These are phyloP conservation scores for Diorhabda elongata DNA, from an alignment of 1,140 invertebrate species.

Conservation along the genomic window DNA sequence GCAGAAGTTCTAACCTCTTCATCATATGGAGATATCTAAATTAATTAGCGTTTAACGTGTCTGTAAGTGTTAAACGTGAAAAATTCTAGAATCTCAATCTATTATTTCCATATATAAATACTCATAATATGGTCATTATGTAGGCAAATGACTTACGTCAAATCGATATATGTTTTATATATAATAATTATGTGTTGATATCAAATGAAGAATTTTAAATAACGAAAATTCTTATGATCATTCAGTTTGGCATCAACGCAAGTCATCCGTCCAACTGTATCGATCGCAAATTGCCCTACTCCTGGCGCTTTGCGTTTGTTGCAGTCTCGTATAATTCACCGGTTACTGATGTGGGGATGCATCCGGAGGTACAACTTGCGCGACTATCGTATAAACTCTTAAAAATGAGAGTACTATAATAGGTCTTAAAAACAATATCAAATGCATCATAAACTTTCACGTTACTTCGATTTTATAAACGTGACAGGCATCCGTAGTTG, in stretches of 20 bases:
- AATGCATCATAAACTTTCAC: constrained; percentile 23
- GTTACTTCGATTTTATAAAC: constrained; percentile 22
- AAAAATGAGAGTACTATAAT: constrained; percentile 13
- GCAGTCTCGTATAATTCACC: constrained; percentile 8
- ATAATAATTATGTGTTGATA: too few species aligned
- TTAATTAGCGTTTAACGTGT: too few species aligned
- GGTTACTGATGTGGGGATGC: constrained; percentile 7
- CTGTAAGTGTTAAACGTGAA: too few species aligned
- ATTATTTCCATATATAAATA: too few species aligned
- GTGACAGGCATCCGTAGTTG: constrained; percentile 31
- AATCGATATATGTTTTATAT: too few species aligned
- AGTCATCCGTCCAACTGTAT: constrained; percentile 10
- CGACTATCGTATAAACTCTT: background rate
- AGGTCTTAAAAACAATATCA: constrained; percentile 17
- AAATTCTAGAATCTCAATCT: too few species aligned
- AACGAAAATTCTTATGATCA: background rate
- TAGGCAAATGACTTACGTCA: too few species aligned
- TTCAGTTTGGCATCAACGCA: constrained; percentile 4
- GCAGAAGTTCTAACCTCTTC: too few species aligned
- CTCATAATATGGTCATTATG: too few species aligned
- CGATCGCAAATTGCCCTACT: constrained; percentile 11
- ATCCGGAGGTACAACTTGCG: constrained; percentile 7
- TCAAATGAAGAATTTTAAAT: too few species aligned
- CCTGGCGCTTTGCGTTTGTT: constrained; percentile 5
- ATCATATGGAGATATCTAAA: too few species aligned